These are phyloP conservation scores for Heterocephalus glaber DNA, from an alignment of 2,113 vertebrate genomes.

Conservation along the genomic window DNA sequence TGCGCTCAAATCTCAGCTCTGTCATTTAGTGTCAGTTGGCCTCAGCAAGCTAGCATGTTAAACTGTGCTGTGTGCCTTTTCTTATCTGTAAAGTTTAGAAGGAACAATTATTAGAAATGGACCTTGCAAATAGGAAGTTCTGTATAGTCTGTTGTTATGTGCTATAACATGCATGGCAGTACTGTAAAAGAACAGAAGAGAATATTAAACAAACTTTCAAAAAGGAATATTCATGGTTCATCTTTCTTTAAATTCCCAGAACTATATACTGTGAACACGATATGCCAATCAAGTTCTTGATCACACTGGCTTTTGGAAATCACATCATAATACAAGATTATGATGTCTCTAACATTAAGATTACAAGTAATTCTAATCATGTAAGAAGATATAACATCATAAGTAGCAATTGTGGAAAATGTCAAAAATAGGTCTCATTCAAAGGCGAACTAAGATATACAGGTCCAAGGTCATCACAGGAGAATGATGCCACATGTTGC, in stretches of 20 bases:
- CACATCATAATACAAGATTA: neutral
- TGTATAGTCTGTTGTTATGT: neutral
- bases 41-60: neutral
- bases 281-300: neutral
- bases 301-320: neutral
- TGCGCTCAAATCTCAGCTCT: neutral
- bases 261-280: neutral
- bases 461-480: neutral
- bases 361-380: neutral
- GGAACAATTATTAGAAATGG: neutral
- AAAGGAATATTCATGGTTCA: neutral
- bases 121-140: neutral
- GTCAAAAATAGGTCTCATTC: neutral
- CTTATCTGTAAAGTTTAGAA: neutral
- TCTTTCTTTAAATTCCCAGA: constrained; percentile 18
- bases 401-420: neutral
- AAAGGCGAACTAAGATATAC: neutral
- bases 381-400: neutral
- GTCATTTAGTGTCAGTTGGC: neutral
- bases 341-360: neutral
- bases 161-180: neutral
- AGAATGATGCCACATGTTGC: neutral
- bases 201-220: neutral
- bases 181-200: neutral
- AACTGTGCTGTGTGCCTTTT: neutral